Evolutionary conservation across 1,140 invertebrate genomes (phyloP), one percentile per base, ranked within the genome.

Genomic region (Centruroides sculpturatus): DNA sequence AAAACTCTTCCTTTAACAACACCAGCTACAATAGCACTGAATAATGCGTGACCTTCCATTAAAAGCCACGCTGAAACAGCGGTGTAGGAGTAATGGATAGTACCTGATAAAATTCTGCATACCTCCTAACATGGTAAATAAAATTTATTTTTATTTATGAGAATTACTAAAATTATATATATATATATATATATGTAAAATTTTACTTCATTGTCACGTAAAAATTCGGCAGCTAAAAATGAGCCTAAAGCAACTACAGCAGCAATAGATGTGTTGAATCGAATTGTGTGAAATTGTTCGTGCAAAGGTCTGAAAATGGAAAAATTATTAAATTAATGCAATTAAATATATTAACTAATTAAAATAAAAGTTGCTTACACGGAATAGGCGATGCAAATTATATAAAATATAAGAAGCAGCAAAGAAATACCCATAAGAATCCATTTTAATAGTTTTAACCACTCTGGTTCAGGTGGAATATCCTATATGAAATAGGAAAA

Each of bases 231-330:
- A n/a, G 64, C 54, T 11, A 64, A 41, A 58, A 72, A 68, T 2
- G 61, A 62, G 4, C 65, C 55, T 3, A 63, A 49, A 52, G 64
- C 71, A 12, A 58, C 47, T 5, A 70, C 47, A 12, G 69, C 66
- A 3, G 64, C 65, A 5, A 67, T 10, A 3, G 68, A 65, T 55
- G 68, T 46, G 55, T 71, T 67, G 11, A 70, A 9, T 1, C 71
- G 63, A 53, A 72, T 70, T n/a, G 69, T 59, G 56, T 72, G 70
- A 55, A 71, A 71, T 59, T 68, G 66, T 56, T 71, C 71, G 35
- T 70, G 67, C 8, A 72, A 56, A 35, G 61, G 47, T 4, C 69
- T 70, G 64, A 2, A 52, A 59, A 52, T 47, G n/a, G n/a, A 46
- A 61, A 34, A 59, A 13, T 53, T 49, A 36, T 53, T n/a, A n/a